Conservation (phyloP, 1,140 invertebrate genomes). For the Tetraneura akinire region DNA sequence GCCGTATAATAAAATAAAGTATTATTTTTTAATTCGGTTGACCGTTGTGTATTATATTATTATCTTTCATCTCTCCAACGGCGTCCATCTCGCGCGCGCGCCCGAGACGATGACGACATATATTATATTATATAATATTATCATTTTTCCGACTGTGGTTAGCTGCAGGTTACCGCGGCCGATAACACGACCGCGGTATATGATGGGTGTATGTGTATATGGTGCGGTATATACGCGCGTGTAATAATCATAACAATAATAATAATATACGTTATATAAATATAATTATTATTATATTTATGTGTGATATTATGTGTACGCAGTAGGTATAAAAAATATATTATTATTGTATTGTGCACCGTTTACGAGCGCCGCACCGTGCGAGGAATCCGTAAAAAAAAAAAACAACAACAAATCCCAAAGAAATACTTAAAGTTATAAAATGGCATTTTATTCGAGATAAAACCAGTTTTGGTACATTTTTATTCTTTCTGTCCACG, state of each 20-base stretch:
- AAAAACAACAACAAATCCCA: no score
- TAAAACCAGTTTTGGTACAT: slow-evolving; percentile 27
- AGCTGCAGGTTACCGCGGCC: not conserved
- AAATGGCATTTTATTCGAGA: slow-evolving; percentile 25
- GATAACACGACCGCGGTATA: slow-evolving; percentile 3
- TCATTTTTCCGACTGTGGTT: no score
- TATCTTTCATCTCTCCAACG: slow-evolving; percentile 26
- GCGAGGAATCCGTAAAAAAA: slow-evolving; percentile 11
- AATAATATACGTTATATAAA: slow-evolving; percentile 10
- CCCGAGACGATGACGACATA: no score
- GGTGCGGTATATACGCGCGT: not conserved
- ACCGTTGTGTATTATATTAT: no score
- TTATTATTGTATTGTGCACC: not conserved
- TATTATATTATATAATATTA: no score
- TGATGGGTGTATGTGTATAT: not conserved
- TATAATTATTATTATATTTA: not conserved
- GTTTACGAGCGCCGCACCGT: slow-evolving; percentile 33
- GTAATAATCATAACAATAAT: not conserved
- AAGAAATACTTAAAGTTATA: slow-evolving; percentile 29
- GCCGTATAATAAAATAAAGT: no score
- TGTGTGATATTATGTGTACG: not conserved
- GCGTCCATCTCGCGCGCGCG: not conserved
- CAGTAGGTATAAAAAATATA: no score
- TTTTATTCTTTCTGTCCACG: not conserved
- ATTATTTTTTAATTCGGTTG: slow-evolving; percentile 21